Base-by-base conservation (phyloP, 1,140 invertebrate species). In the Hypothenemus hampei region DNA sequence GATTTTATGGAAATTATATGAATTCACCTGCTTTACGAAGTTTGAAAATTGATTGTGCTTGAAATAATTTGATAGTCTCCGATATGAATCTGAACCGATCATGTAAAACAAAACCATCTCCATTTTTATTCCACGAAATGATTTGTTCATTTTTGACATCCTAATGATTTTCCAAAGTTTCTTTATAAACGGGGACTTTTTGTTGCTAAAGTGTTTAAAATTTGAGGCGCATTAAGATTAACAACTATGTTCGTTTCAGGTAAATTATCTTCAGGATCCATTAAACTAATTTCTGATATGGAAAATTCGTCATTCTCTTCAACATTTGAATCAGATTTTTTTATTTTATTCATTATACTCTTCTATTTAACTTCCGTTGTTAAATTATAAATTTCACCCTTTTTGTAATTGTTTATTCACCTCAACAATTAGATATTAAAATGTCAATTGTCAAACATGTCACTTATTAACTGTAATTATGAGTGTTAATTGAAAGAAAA, bases 161-260 rank as follows among this genome's bases (percentile, higher is more conserved):
- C 22, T 59, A 7, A 65, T 29, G 41, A 65, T 65, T 48, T 61
- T 65, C 63, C 63, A 63, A 13, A 65, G 26, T 33, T 65, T 65
- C 15, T 55, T 60, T n/a, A 64, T 44, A 31, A 64, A 64, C 20
- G 56, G 33, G 10, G 63, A 41, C 8, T 37, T 15, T 29, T 46
- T 20, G n/a, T n/a, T 6, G 36, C 3, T 13, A 51, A 19, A 11
- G 15, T 15, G 35, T 51, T 48, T 7, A 22, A 41, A 39, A 20
- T 26, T 2, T 33, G 26, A n/a, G 22, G 50, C 3, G 13, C 20
- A 53, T 16, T 11, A 36, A 31, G 40, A 24, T 44, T 8, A 4
- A 33, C 10, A 5, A 43, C 26, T 10, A 44, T 36, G 21, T 35
- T 53, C 11, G 45, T 44, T 33, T 44, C 29, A 7, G 50, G 40